Conservation (phyloP, 2,797 vertebrate genomes). For the Catamblyrhynchus diadema region DNA sequence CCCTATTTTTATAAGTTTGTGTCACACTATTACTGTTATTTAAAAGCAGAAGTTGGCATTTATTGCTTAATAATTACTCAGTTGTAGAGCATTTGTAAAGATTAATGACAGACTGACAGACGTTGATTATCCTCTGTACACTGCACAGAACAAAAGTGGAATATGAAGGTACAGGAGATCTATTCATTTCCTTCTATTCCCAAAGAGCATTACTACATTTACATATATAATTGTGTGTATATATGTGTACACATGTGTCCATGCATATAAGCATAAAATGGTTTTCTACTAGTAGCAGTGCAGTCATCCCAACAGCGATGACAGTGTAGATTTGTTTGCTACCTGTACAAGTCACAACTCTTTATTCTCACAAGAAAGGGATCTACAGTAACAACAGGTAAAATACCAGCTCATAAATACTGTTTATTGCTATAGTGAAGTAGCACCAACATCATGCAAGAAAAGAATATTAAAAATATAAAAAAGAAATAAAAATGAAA, state of each 20-base stretch:
- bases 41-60: not conserved
- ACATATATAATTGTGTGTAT: not conserved
- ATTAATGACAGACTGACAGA: not conserved
- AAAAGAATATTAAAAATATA: not conserved
- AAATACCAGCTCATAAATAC: not conserved
- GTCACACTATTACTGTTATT: not conserved
- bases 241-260: accelerated
- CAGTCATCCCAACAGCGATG: not conserved
- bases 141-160: not conserved
- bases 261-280: not conserved
- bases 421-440: not conserved
- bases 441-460: not conserved
- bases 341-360: not conserved
- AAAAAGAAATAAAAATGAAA: not conserved
- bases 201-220: not conserved
- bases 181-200: not conserved
- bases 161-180: not conserved
- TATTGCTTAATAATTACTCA: not conserved
- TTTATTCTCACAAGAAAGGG: not conserved
- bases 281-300: not conserved
- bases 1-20: not conserved
- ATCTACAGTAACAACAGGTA: not conserved
- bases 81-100: not conserved
- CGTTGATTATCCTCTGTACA: not conserved
- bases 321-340: not conserved